Evolutionary conservation across 1,140 invertebrate genomes (phyloP).

Genomic region (Chelonus insularis): DNA sequence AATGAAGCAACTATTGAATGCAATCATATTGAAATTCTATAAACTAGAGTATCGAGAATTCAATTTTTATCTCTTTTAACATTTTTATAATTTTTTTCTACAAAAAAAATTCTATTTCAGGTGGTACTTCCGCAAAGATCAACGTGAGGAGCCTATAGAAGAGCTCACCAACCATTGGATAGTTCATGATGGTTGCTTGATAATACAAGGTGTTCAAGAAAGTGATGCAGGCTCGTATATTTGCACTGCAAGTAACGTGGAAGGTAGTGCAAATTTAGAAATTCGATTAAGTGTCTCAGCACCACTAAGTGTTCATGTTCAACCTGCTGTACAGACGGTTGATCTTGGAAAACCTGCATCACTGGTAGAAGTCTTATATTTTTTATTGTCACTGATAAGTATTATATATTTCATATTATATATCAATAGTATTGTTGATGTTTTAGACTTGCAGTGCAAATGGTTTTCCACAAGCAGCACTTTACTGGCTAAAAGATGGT

Average conservation of each 20-base stretch:
- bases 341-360: constrained; percentile 62
- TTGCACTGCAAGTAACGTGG: constrained; percentile 65
- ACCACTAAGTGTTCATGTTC: constrained; percentile 62
- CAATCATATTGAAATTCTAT: no score
- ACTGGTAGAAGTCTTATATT: no score
- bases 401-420: neutral
- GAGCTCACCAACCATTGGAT: constrained; percentile 55
- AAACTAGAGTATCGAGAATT: no score
- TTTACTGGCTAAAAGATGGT: constrained; percentile 66
- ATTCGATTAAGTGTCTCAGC: constrained; percentile 61
- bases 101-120: constrained; percentile 35
- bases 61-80: no score
- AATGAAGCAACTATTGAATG: no score
- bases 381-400: no score
- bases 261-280: constrained; percentile 64
- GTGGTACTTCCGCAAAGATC: constrained; percentile 59
- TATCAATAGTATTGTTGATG: no score
- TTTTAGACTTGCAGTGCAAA: constrained; percentile 55
- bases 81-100: neutral
- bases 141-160: constrained; percentile 59
- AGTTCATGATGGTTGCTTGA: constrained; percentile 61
- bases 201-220: constrained; percentile 61
- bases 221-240: constrained; percentile 60
- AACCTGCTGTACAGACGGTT: constrained; percentile 63
- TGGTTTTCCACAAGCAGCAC: constrained; percentile 57